Conservation (phyloP, 2,797 vertebrate species). For the Enteromius fasciolatus region DNA sequence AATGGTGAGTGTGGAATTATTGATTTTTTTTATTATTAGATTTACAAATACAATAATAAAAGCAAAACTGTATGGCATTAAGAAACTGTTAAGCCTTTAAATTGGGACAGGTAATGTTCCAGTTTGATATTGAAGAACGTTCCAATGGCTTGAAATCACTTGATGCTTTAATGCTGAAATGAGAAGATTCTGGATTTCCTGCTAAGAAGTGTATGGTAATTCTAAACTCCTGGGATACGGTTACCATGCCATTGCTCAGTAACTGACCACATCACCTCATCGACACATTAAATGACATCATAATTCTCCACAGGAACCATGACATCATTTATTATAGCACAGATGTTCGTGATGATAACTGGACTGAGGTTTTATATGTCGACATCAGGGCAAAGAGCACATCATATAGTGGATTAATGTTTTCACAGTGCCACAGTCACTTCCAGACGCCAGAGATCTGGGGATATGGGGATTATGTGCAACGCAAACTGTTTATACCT, state of each 20-base stretch:
- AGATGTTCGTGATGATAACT: slow-evolving; percentile 11
- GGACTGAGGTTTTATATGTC: not conserved
- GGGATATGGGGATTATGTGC: slow-evolving; percentile 20
- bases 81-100: not conserved
- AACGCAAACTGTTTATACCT: slow-evolving; percentile 17
- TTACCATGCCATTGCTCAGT: slow-evolving; percentile 30
- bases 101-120: not conserved
- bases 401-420: slow-evolving; percentile 11
- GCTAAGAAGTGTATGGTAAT: slow-evolving; percentile 22
- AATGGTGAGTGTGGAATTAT: not conserved
- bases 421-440: slow-evolving; percentile 8
- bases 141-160: slow-evolving; percentile 18
- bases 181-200: slow-evolving; percentile 12
- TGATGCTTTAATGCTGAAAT: slow-evolving; percentile 20
- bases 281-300: slow-evolving; percentile 32
- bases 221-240: slow-evolving; percentile 13
- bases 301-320: slow-evolving; percentile 31
- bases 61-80: not conserved
- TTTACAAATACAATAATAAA: not conserved
- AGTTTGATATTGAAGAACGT: slow-evolving; percentile 6
- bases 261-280: slow-evolving; percentile 23
- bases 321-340: slow-evolving; percentile 30
- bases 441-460: not conserved
- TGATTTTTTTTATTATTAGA: not conserved
- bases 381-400: not conserved